Base-by-base conservation (phyloP, 2,888 invertebrate genomes). In the Drosophila fungiperda region DNA sequence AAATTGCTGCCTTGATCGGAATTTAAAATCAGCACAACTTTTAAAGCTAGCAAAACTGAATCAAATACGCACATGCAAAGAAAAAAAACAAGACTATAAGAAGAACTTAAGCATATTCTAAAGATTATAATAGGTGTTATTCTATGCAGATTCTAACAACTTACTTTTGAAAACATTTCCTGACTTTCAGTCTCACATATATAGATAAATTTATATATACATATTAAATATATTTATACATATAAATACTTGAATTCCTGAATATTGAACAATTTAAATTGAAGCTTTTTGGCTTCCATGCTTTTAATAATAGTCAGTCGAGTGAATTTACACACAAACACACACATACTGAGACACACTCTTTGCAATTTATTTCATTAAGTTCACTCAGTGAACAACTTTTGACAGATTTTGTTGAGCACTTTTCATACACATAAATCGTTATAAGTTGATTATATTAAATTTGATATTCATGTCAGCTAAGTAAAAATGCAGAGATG, bases 1-100 rank as follows among this genome's bases (percentile, higher is more conserved):
- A 73, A 73, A 57, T 70, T 71, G 45, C 26, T 48, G n/a, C 48
- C 32, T 49, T 38, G 55, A 71, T 62, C 62, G 62, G 52, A 32
- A 69, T 67, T 67, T 53, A 48, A 69, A 67, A 48, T 48, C 50
- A 40, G 29, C 42, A 35, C 59, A 68, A 60, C 54, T 35, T 42
- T 69, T 49, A 49, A 35, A 68, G 62, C 48, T 62, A 68, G 57
- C 52, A 63, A 42, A 49, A 64, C 23, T 60, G 35, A 29, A 38
- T 23, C 9, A 40, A 17, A 29, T 38, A 50, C 33, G 36, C 45
- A 58, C 26, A 35, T 57, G 29, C n/a, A 0, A 1, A 6, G 4
- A 29, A 49, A 36, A 38, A 26, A 48, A 40, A 66, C 42, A 61
- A 3, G 20, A 1, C 12, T 23, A 15, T 20, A 15, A 45, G 3